A percentile compares a stretch with the other conserved stretches of the same genome.
phyloP scores from a whole-genome alignment of 2,113 vertebrate genomes.

The Egretta garzetta region DNA sequence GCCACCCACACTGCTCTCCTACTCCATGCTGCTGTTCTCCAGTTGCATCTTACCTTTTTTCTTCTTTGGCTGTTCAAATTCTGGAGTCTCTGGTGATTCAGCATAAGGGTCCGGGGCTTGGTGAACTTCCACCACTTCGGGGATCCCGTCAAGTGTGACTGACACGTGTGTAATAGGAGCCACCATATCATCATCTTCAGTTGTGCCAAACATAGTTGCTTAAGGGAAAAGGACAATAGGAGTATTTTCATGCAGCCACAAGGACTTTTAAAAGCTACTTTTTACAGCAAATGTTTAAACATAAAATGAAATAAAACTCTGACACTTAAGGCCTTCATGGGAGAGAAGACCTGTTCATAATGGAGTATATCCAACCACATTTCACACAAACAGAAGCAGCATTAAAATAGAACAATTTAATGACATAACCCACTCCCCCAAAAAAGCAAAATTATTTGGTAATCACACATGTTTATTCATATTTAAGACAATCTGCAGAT shows the following conservation, averaged over 20 bases:
- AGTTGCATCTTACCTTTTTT: conserved; percentile 82
- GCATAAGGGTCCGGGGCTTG: conserved; percentile 73
- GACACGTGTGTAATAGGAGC: conserved; percentile 88
- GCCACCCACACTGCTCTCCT: not conserved
- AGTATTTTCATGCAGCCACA: not conserved
- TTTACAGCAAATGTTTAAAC: not conserved
- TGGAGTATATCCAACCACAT: fast-evolving
- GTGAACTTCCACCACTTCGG: conserved; percentile 82
- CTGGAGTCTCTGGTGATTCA: conserved; percentile 72
- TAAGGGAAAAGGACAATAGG: conserved; percentile 24
- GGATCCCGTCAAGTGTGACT: conserved; percentile 85
- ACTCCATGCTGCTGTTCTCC: not conserved
- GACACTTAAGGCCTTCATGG: not conserved
- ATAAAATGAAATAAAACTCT: not conserved
- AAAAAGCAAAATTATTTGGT: not conserved
- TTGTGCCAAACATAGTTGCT: conserved; percentile 80
- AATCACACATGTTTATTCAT: not conserved
- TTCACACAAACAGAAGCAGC: not conserved
- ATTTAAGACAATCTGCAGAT: not conserved
- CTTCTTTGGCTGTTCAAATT: conserved; percentile 83
- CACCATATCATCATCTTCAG: conserved; percentile 83
- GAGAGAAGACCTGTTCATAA: not conserved
- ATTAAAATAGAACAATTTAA: not conserved
- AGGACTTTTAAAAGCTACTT: not conserved
- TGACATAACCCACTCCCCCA: not conserved